Evolutionary conservation across 1,140 invertebrate species (phyloP).

Genomic region (Drosophila prosaltans): DNA sequence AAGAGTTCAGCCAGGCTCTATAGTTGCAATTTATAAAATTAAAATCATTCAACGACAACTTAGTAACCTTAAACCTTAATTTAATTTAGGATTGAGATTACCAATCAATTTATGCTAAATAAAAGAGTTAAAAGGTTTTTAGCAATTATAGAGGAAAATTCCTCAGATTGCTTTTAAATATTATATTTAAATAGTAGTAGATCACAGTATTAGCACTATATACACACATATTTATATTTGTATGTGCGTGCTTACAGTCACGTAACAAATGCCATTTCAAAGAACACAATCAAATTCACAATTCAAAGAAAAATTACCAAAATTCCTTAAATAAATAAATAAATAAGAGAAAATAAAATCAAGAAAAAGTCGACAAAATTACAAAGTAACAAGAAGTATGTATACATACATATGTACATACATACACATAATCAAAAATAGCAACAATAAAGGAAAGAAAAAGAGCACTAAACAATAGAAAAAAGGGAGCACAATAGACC

Average conservation of each 20-base stretch:
- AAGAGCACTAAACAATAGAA: constrained; percentile 28
- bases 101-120: no score
- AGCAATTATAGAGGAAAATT: no score
- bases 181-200: not conserved
- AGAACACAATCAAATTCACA: constrained; percentile 28
- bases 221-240: not conserved
- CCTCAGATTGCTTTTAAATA: no score
- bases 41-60: no score
- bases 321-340: constrained; percentile 70
- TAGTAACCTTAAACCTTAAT: no score
- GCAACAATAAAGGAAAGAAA: constrained; percentile 37
- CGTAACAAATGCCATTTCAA: constrained; percentile 33
- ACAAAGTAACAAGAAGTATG: constrained; percentile 48
- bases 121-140: no score
- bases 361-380: constrained; percentile 52
- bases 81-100: no score
- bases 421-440: constrained; percentile 20
- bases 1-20: no score
- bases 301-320: constrained; percentile 51
- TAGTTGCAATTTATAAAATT: no score
- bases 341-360: constrained; percentile 7
- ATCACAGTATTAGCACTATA: not conserved
- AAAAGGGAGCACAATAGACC: constrained; percentile 14
- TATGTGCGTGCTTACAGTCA: constrained; percentile 35
- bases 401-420: constrained; percentile 22